These are phyloP conservation scores for Microctonus hyperodae DNA, from an alignment of 2,888 invertebrate genomes.

Conservation along the genomic window DNA sequence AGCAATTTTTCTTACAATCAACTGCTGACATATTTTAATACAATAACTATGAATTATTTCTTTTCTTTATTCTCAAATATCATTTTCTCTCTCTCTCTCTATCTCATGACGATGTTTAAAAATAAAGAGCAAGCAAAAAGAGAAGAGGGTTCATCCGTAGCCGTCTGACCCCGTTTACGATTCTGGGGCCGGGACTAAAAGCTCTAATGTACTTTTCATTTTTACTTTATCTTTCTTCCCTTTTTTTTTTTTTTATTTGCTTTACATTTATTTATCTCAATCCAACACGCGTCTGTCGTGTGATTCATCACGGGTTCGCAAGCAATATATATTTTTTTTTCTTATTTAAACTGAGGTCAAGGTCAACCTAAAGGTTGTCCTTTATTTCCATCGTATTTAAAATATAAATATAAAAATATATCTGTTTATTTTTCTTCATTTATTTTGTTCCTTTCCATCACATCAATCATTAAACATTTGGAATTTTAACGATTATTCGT, in stretches of 20 bases:
- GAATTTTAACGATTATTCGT: background rate
- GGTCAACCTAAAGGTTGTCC: slow-evolving; percentile 25
- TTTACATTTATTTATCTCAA: background rate
- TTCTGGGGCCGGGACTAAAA: slow-evolving; percentile 30
- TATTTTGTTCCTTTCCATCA: background rate
- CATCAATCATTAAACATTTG: background rate
- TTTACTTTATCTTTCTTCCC: slow-evolving; percentile 12
- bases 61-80: no score
- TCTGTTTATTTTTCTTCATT: background rate
- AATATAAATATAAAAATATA: background rate
- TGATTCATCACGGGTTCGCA: slow-evolving; percentile 29
- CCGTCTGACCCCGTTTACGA: slow-evolving; percentile 25
- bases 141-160: slow-evolving; percentile 10
- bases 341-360: slow-evolving; percentile 32
- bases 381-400: background rate
- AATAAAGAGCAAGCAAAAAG: slow-evolving; percentile 8
- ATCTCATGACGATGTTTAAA: background rate
- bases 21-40: slow-evolving; percentile 9
- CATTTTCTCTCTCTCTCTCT: background rate
- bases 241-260: background rate
- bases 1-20: background rate
- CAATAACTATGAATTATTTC: background rate
- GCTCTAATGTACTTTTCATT: slow-evolving; percentile 18
- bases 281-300: slow-evolving; percentile 30
- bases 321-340: slow-evolving; percentile 2